Base-by-base conservation (phyloP, 2,797 vertebrate species). In the Hydrocynus forskahlii region DNA sequence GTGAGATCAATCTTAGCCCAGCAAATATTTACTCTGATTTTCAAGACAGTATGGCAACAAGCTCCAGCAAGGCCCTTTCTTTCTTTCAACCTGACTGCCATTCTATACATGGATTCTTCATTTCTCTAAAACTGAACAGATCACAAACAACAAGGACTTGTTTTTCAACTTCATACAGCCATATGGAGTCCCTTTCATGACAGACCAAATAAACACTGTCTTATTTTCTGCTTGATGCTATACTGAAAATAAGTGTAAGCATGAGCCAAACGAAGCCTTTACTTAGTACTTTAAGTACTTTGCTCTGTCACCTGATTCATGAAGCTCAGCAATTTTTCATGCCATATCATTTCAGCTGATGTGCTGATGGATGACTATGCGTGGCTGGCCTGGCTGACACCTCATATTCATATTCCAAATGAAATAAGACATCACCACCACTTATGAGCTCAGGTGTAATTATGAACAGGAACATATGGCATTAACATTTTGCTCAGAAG, bases 21-120 rank as follows among this genome's bases (percentile, higher is more conserved):
- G 40, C 52, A 75, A 75, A 57, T 59, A 60, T 59, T 76, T 72
- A 79, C 29, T 19, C 8, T 13, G 5, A 17, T 43, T 35, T 54
- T 19, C 23, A 72, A 45, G 38, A 40, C 29, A 21, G n/a, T 63
- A n/a, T 71, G 14, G 5, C 59, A 63, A 84, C 40, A 76, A 74
- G 35, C 23, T n/a, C 4, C 19, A 7, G 4, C 38, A 63, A 48
- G 29, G 60, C 17, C 43, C 62, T 43, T 43, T 43, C 9, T 43
- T 6, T 43, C 9, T 43, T 43, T 43, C 9, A 7, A 43, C 43
- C 5, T 43, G 43, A 43, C 43, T 9, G 5, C 1, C 43, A 43
- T 43, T 43, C 43, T 43, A 43, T 43, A 43, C 43, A 43, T 43
- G 5, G 43, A 43, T 6, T 43, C 43, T 43, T 9, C 1, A 43